phyloP scores from a whole-genome alignment of 2,113 vertebrate species.

The Azemiops feae region DNA sequence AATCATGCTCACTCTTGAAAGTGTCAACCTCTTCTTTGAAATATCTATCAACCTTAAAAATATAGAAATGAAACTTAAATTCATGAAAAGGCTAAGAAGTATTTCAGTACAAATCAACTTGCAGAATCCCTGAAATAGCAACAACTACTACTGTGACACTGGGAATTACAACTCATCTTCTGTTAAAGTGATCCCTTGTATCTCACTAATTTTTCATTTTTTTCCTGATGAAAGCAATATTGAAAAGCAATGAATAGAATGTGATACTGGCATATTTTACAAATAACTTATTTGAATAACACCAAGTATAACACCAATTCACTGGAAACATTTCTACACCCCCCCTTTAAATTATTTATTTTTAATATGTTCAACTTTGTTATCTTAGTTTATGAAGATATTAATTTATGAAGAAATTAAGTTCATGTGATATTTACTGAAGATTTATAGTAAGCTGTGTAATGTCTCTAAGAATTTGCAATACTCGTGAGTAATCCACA shows the following conservation, averaged over 20 bases:
- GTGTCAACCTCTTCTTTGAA: neutral
- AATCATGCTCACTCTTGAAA: neutral
- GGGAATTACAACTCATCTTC: neutral
- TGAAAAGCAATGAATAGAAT: conserved; percentile 40
- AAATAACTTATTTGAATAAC: conserved; percentile 32
- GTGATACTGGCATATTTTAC: neutral
- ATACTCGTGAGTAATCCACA: conserved; percentile 10
- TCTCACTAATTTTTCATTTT: conserved; percentile 4
- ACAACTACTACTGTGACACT: neutral
- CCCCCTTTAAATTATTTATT: too few species aligned
- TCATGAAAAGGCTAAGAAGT: neutral
- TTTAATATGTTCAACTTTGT: conserved; percentile 33
- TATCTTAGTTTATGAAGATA: conserved; percentile 36
- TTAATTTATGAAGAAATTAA: conserved; percentile 46
- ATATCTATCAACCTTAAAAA: neutral
- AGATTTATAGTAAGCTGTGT: conserved; percentile 17
- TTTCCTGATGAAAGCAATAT: neutral
- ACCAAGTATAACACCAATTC: conserved; percentile 35
- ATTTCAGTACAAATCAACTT: neutral
- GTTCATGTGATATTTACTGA: conserved; percentile 14
- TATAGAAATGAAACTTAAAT: neutral
- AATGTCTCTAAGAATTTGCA: conserved; percentile 14
- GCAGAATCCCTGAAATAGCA: neutral
- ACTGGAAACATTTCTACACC: conserved; percentile 3
- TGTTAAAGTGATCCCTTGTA: neutral